Percentiles rank a stretch among this genome's conserved stretches.
These are phyloP conservation scores for Halocynthia roretzi DNA, from an alignment of 23 tunicate species.

Conservation along the genomic window DNA sequence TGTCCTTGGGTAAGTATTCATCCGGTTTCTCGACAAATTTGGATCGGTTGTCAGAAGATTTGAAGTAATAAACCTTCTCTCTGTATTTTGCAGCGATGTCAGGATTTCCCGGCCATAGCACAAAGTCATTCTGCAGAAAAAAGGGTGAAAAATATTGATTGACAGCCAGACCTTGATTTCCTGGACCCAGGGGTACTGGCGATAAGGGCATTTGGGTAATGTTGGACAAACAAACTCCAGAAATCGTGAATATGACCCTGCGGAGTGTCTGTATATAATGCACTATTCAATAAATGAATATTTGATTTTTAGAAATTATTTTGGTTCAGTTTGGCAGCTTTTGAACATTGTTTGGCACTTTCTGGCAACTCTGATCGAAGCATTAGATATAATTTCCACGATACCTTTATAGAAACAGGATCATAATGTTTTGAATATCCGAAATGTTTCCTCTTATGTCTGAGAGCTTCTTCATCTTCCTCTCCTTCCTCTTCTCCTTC, in stretches of 20 bases:
- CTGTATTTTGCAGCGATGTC: constrained; percentile 93
- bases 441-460: constrained; percentile 61
- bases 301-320: too few relatives aligned
- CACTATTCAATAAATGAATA: too few relatives aligned
- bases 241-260: too few relatives aligned
- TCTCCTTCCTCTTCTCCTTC: constrained; percentile 65
- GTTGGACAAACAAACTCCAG: too few relatives aligned
- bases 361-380: not conserved
- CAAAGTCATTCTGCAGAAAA: constrained; percentile 40
- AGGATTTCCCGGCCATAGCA: constrained; percentile 89
- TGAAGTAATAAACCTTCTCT: constrained; percentile 72
- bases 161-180: too few relatives aligned
- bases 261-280: too few relatives aligned
- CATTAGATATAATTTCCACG: not conserved
- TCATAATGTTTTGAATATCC: constrained; percentile 81
- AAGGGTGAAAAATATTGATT: not conserved
- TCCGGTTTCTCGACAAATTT: constrained; percentile 45
- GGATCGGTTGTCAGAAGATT: constrained; percentile 61
- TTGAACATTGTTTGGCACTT: too few relatives aligned
- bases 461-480: constrained; percentile 68
- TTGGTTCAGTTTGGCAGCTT: too few relatives aligned
- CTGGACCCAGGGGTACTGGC: too few relatives aligned
- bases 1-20: constrained; percentile 32
- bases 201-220: too few relatives aligned
- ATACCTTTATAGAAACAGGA: constrained; percentile 85